Base-by-base conservation (phyloP, 2,888 invertebrate genomes). In the Tridacna gigas region DNA sequence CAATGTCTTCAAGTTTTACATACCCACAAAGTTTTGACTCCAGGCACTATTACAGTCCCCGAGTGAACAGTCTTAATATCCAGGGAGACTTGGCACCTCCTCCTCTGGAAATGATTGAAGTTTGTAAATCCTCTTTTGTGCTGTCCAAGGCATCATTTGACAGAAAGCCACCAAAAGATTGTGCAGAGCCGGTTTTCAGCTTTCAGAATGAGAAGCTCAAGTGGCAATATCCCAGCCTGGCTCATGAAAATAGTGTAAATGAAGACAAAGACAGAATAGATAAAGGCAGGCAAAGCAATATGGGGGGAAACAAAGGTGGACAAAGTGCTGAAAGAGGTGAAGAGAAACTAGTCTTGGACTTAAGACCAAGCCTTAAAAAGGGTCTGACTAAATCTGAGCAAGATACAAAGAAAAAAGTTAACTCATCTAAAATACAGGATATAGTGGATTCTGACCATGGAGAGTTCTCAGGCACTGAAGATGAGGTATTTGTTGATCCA, bases 401-500 rank as follows among this genome's bases (percentile, higher is more conserved):
- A 65, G 67, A 82, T 18, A 74, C 74, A 26, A 79, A 63, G 56
- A 25, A 67, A 13, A 89, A 86, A 74, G 63, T 74, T 22, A 51
- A 65, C 13, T 74, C 67, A 74, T 22, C 45, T 37, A 61, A 77
- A 7, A 11, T 86, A 18, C 61, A 74, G 47, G 85, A 85, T 63
- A n/a, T 83, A 18, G 79, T 79, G 7, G 88, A 88, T 60, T 88
- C 85, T n/a, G 87, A 87, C 51, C 84, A 87, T 51, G 88, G 85
- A 12, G 88, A 88, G 47, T 76, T 77, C 47, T 88, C 86, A 26
- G 90, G 86, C 13, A 80, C 86, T 15, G 89, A 89, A 28, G 90
- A 90, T 83, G 90, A 90, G 71, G 90, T 90, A 5, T 90, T 90
- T 86, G 83, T 89, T 18, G 90, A 90, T 79, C 86, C 88, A 22